Evolutionary conservation across 1,140 invertebrate species (phyloP).

Genomic region (Dinothrombium tinctorium): DNA sequence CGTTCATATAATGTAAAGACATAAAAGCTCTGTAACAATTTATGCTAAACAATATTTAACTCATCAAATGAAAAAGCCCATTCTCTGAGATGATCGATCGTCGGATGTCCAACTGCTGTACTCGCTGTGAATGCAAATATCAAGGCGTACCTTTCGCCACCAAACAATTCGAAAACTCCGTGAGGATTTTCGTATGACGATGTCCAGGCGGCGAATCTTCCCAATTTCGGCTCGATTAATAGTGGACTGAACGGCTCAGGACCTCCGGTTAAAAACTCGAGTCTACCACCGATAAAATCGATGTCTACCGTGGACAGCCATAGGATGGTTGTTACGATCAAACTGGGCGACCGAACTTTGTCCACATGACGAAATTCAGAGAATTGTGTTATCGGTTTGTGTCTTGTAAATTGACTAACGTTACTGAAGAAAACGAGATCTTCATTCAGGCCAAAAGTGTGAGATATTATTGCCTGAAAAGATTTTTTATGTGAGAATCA

Average conservation of each 20-base stretch:
- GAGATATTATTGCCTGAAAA: neutral
- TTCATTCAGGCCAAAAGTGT: neutral
- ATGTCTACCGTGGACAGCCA: slow-evolving; percentile 1
- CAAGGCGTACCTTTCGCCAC: slow-evolving; percentile 1
- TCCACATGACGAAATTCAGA: slow-evolving; percentile 2
- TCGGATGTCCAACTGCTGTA: neutral
- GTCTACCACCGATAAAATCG: neutral
- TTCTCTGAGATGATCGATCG: neutral
- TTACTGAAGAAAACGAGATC: neutral
- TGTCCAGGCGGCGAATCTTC: slow-evolving; percentile 3
- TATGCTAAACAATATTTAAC: no score
- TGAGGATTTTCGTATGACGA: slow-evolving; percentile 3
- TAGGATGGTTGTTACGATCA: slow-evolving; percentile 1
- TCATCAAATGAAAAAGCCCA: neutral
- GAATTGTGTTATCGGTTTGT: neutral
- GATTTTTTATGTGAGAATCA: neutral
- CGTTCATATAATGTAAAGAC: no score
- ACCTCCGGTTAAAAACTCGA: slow-evolving; percentile 3
- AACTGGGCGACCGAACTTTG: slow-evolving; percentile 3
- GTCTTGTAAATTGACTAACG: slow-evolving; percentile 3
- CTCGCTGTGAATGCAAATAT: slow-evolving; percentile 1
- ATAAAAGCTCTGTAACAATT: no score
- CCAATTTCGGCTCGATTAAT: slow-evolving; percentile 1
- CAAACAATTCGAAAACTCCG: neutral
- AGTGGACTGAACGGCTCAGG: slow-evolving; percentile 1